These are phyloP conservation scores for Idaea dimidiata DNA, from an alignment of 2,888 invertebrate species.

Conservation along the genomic window DNA sequence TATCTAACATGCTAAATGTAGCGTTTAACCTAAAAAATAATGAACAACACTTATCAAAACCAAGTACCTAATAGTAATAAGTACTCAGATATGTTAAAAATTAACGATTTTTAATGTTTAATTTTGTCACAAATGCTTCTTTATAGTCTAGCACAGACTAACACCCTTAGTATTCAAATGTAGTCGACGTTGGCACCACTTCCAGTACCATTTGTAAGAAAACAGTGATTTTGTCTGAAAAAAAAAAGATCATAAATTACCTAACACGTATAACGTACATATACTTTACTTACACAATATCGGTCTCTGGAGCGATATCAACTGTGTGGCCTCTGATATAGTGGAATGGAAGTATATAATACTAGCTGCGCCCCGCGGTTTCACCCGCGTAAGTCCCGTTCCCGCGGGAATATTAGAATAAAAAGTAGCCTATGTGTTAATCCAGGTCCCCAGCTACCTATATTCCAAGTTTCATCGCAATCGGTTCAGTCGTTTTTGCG, in stretches of 20 bases:
- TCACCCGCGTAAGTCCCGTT: no score
- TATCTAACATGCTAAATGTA: slow-evolving; percentile 27
- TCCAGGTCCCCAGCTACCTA: no score
- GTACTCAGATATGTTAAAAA: slow-evolving; percentile 42
- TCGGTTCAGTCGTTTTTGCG: no score
- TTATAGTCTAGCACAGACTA: slow-evolving; percentile 71
- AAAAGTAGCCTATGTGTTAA: no score
- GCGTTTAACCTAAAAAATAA: slow-evolving; percentile 34
- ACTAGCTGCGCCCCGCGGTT: no score
- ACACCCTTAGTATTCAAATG: slow-evolving; percentile 79
- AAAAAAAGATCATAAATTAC: slow-evolving; percentile 10
- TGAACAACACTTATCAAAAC: slow-evolving; percentile 39
- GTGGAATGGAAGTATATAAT: no score
- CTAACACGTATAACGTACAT: not conserved
- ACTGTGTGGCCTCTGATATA: no score
- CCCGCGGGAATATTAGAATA: no score
- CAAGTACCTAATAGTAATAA: slow-evolving; percentile 28
- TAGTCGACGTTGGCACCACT: slow-evolving; percentile 93
- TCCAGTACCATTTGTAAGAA: slow-evolving; percentile 94
- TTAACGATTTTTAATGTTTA: slow-evolving; percentile 35
- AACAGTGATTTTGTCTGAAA: slow-evolving; percentile 92
- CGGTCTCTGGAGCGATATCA: no score
- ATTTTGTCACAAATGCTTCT: slow-evolving; percentile 52
- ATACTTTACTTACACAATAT: no score
- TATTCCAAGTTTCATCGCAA: no score